Evolutionary conservation across 2,113 vertebrate genomes (phyloP), one percentile per base, ranked within the genome.

Genomic region (Bostrychus sinensis): DNA sequence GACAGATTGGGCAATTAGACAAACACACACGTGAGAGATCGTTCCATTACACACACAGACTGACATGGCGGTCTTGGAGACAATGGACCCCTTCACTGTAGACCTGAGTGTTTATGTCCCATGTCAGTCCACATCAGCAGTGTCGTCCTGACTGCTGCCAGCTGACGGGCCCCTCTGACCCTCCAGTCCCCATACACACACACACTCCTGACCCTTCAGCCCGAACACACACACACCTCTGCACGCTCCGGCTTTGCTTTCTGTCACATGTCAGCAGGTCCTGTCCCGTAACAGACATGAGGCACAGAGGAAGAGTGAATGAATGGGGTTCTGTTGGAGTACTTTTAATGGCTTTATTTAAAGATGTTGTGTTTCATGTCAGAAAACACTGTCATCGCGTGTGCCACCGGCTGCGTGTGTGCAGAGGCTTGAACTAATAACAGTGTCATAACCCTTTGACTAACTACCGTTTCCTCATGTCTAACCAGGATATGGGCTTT

Each of bases 301-400:
- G 55, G 48, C 38, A 55, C 57, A 25, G 30, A 69, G 19, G 42
- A 67, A 68, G 57, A 65, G 50, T 76, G 77, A 82, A 89, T 91
- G 82, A 91, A 90, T 87, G 84, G 85, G 83, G 77, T 77, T 85
- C 85, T 89, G 84, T 89, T 86, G 41, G 50, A 72, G 72, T 80
- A 70, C 81, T 75, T 85, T 88, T 95, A 94, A 95, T 95, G 93
- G 92, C 93, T 94, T 94, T 91, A 71, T 95, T 94, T 94, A 91
- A 84, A 93, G 91, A 93, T 94, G 93, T 89, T 93, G 89, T 93
- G 93, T 92, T 94, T 95, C 94, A 95, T 90, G 86, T 95, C 94
- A 94, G 94, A 94, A 96, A 95, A 95, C 91, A 91, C 77, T 91
- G 82, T 92, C 91, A 87, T 90, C 14, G 11, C 23, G 92, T 92